Conservation (phyloP, 2,797 vertebrate species). For the Enteromius afrohamiltoni region DNA sequence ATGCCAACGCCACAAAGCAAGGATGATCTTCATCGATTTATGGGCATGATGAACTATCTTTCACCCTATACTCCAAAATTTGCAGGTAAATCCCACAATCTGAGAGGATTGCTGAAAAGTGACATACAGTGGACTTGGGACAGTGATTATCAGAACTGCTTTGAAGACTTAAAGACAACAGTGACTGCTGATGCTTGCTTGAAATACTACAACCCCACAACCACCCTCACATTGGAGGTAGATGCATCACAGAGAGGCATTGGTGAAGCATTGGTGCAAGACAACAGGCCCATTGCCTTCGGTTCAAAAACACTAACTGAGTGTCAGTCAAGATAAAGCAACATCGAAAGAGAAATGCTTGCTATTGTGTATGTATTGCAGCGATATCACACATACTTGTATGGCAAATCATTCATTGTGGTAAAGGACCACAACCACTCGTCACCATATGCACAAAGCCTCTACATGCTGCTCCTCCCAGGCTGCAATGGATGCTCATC, state of each 20-base stretch:
- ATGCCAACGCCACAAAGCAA: conserved; percentile 38
- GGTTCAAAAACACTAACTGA: conserved; percentile 44
- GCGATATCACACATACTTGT: conserved; percentile 52
- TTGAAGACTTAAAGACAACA: conserved; percentile 13
- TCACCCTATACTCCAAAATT: conserved; percentile 31
- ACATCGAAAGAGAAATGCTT: conserved; percentile 48
- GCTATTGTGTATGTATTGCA: conserved; percentile 45
- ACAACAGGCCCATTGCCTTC: conserved; percentile 47
- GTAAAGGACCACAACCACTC: conserved; percentile 40
- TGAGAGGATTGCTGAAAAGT: conserved; percentile 18
- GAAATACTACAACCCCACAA: conserved; percentile 30
- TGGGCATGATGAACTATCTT: conserved; percentile 29
- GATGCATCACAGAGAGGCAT: conserved; percentile 45
- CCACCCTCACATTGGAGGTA: conserved; percentile 9
- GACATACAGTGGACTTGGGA: conserved; percentile 25
- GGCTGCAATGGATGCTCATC: too few species aligned
- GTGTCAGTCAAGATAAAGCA: conserved; percentile 45
- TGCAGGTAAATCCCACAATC: conserved; percentile 35
- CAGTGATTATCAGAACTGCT: conserved; percentile 27
- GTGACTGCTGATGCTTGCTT: conserved; percentile 23
- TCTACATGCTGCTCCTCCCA: background rate
- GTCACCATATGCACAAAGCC: background rate
- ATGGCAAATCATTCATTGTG: conserved; percentile 50
- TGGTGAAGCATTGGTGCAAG: conserved; percentile 38
- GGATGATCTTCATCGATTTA: conserved; percentile 18